A percentile compares a stretch with the other conserved stretches of the same genome.
Evolutionary conservation across 1,140 invertebrate species (phyloP).

Genomic region (Bursaphelenchus mucronatus): DNA sequence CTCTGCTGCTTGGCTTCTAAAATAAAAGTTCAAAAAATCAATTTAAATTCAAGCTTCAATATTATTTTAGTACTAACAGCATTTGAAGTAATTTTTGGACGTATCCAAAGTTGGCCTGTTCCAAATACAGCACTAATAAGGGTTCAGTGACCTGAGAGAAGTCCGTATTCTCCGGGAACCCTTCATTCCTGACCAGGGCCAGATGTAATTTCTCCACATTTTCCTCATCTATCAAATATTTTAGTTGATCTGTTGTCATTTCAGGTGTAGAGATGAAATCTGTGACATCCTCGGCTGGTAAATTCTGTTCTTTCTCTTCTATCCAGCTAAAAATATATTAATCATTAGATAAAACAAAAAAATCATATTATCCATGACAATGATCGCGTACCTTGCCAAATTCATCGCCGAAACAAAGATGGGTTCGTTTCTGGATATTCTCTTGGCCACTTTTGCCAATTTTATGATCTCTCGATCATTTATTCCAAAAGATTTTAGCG

Average conservation of each 20-base stretch:
- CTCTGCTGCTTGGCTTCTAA: neutral
- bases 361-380: constrained; percentile 2
- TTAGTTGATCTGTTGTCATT: neutral
- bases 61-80: constrained; percentile 1
- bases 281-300: neutral
- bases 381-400: neutral
- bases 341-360: neutral
- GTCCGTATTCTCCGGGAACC: constrained; percentile 20
- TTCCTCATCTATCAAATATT: neutral
- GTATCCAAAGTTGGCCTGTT: constrained; percentile 20
- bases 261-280: neutral
- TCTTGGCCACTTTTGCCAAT: no score
- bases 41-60: neutral
- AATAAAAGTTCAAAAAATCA: neutral
- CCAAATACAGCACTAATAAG: constrained; percentile 15
- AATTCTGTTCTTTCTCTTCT: constrained; percentile 1
- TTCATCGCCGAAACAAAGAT: neutral
- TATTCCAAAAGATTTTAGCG: no score
- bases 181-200: constrained; percentile 3
- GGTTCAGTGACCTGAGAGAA: constrained; percentile 22
- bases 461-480: no score
- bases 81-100: constrained; percentile 22
- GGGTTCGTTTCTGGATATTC: no score
- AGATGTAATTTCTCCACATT: constrained; percentile 24
- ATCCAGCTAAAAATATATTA: constrained; percentile 2